phyloP scores from a whole-genome alignment of 2,797 vertebrate genomes.

The Heliangelus exortis region DNA sequence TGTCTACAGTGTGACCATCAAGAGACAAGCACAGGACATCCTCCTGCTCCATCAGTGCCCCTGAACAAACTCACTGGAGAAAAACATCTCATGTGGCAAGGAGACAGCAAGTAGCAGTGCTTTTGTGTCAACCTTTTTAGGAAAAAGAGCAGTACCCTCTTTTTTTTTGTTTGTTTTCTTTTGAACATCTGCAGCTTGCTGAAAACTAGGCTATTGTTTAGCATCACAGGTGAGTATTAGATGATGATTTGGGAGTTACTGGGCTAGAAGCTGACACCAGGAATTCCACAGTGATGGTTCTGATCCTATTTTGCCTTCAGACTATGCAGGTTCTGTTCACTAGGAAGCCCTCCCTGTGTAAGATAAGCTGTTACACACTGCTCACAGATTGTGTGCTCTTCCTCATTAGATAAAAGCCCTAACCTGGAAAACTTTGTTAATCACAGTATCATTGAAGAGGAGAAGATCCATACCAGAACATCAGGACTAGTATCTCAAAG shows the following conservation, averaged over 20 bases:
- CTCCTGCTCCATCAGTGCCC: background rate
- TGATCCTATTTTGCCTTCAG: background rate
- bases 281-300: background rate
- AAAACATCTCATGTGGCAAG: background rate
- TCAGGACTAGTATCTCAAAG: background rate
- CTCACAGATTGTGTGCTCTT: background rate
- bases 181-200: background rate
- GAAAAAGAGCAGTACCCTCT: background rate
- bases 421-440: background rate
- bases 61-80: background rate
- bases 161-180: background rate
- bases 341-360: background rate
- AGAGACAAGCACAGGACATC: background rate
- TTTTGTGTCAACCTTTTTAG: background rate
- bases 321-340: background rate
- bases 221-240: background rate
- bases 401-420: background rate
- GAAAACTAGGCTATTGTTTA: background rate
- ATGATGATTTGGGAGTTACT: background rate
- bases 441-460: background rate
- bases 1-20: background rate
- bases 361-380: background rate
- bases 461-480: background rate
- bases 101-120: background rate
- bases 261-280: background rate